Evolutionary conservation across 2,888 invertebrate genomes (phyloP), one percentile per base, ranked within the genome.

Genomic region (Hirtodrosophila trivittata): DNA sequence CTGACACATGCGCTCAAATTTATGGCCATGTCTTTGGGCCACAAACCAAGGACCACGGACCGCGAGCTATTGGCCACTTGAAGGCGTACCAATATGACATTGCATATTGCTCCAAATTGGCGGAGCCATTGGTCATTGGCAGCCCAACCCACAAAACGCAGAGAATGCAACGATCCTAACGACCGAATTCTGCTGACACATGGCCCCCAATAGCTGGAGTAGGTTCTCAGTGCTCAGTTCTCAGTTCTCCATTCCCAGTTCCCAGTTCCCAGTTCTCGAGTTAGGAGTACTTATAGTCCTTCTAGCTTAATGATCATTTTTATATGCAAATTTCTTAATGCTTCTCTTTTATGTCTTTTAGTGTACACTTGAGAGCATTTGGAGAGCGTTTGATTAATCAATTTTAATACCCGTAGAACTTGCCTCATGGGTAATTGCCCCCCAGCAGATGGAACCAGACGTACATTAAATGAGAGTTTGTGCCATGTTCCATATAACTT

Each of bases 1-100:
- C 50, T 60, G 85, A 85, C 78, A 85, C 72, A 75, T 75, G 51
- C 47, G 43, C 49, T 59, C 18, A 49, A 52, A 80, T 80, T 80
- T 80, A 80, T 80, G 62, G 66, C 47, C 83, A 52, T 50, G 64
- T 65, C 64, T 65, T 47, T 57, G 38, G 41, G 3, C 18, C 5
- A 21, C 5, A 21, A 21, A 21, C 18, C 18, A 21, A 3, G 2
- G 18, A 21, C 18, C 18, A 21, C 5, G 5, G 18, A 21, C 5
- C 18, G 3, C 2, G 2, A 21, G 18, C 18, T 21, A 21, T 21
- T 2, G 47, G 10, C 35, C 57, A 55, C 41, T 32, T 33, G 9
- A 21, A 21, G 18, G 18, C 18, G 18, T 21, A 3, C 30, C 57
- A 54, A 71, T 67, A 70, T 73, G 70, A 70, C 74, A 73, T 67